Conservation (phyloP, 2,888 invertebrate genomes). For the Volucella inanis region DNA sequence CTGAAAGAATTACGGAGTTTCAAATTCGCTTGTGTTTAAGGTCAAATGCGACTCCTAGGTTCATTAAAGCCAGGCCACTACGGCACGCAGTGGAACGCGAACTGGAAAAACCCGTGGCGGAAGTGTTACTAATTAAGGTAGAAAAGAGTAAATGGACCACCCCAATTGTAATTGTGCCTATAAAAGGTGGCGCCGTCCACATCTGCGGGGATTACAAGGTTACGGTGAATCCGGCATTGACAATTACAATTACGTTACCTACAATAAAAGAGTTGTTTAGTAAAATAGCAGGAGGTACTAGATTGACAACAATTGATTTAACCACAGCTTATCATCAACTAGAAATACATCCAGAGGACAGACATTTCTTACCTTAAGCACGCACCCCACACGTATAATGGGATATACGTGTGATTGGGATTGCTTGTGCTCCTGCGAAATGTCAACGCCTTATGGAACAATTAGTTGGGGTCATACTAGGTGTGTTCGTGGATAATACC, state of each 20-base stretch:
- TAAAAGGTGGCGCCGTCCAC: constrained; percentile 75
- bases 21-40: constrained; percentile 71
- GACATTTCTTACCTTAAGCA: constrained; percentile 78
- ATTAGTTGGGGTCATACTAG: constrained; percentile 76
- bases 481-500: constrained; percentile 77
- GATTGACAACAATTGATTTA: constrained; percentile 78
- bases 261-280: constrained; percentile 76
- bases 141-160: constrained; percentile 78
- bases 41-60: constrained; percentile 67
- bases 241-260: too few relatives aligned
- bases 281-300: constrained; percentile 74
- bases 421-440: constrained; percentile 79
- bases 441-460: constrained; percentile 78
- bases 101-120: constrained; percentile 63
- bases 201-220: constrained; percentile 76
- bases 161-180: constrained; percentile 78
- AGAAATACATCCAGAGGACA: constrained; percentile 78
- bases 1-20: constrained; percentile 46
- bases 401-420: too few relatives aligned
- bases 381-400: constrained; percentile 78
- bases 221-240: constrained; percentile 76
- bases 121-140: constrained; percentile 56
- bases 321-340: constrained; percentile 79
- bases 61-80: constrained; percentile 75
- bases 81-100: constrained; percentile 61